Evolutionary conservation across 2,888 invertebrate genomes (phyloP).

Genomic region (Gortyna flavago): DNA sequence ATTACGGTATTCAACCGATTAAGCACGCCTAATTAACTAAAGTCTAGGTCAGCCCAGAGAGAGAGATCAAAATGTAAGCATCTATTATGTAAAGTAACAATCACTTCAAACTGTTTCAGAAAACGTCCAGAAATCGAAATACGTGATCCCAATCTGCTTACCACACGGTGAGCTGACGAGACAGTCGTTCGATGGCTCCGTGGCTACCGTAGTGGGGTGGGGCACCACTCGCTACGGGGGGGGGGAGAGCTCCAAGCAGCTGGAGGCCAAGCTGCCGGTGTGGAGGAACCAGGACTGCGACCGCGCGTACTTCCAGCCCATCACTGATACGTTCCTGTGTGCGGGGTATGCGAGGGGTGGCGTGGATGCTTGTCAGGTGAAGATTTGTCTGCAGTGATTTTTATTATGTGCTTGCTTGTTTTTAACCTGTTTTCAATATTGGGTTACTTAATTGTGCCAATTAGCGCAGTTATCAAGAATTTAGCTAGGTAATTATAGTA

Average conservation of each 20-base stretch:
- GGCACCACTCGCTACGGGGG: conserved; percentile 97
- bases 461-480: not conserved
- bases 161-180: conserved; percentile 91
- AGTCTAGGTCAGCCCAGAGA: not conserved
- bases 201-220: conserved; percentile 97
- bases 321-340: conserved; percentile 96
- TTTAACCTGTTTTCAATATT: not conserved
- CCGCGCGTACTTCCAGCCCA: conserved; percentile 97
- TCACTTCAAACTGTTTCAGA: conserved; percentile 76
- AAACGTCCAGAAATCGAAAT: conserved; percentile 94
- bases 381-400: not conserved
- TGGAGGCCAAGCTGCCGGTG: conserved; percentile 95
- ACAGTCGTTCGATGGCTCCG: conserved; percentile 92
- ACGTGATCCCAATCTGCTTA: conserved; percentile 96
- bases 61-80: not conserved
- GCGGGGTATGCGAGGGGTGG: conserved; percentile 97
- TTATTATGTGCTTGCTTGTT: not conserved
- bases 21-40: not conserved
- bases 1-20: not conserved
- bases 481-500: not conserved
- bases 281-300: conserved; percentile 98
- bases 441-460: not conserved
- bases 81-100: not conserved
- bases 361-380: conserved; percentile 97
- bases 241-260: conserved; percentile 95